Conservation (phyloP, 2,888 invertebrate species). For the Drosophila pullipes region DNA sequence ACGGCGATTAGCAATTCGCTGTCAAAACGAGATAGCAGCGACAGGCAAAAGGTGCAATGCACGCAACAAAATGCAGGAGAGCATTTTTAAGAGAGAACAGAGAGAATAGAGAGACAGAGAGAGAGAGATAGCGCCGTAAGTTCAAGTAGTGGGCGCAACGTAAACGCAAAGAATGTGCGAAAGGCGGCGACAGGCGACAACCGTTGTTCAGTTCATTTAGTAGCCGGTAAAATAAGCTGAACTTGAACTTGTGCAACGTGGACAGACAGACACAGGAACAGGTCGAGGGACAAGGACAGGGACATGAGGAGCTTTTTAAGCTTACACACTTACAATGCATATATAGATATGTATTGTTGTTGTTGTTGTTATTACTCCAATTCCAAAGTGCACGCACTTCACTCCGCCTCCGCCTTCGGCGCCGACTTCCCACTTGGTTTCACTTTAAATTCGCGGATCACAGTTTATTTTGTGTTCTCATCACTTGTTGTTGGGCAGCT, state of each 20-base stretch:
- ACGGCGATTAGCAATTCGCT: conserved; percentile 74
- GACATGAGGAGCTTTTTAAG: not conserved
- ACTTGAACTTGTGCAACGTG: conserved; percentile 61
- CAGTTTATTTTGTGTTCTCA: conserved; percentile 54
- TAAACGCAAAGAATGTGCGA: conserved; percentile 8
- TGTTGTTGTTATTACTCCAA: conserved; percentile 47
- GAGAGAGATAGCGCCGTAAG: conserved; percentile 42
- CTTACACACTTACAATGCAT: conserved; percentile 30
- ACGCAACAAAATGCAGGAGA: conserved; percentile 69
- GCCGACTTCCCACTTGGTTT: conserved; percentile 28
- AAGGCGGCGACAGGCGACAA: conserved; percentile 20
- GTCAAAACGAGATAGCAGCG: conserved; percentile 77
- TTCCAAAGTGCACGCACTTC: conserved; percentile 56
- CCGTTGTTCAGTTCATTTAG: conserved; percentile 29
- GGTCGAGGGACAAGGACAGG: not conserved
- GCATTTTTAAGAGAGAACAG: conserved; percentile 1
- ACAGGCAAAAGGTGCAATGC: conserved; percentile 70
- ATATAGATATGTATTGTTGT: not conserved
- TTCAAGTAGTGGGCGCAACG: conserved; percentile 60
- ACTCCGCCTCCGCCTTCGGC: conserved; percentile 24
- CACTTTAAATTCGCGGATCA: conserved; percentile 55
- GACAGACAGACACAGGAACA: conserved; percentile 17
- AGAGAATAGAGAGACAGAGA: conserved; percentile 14
- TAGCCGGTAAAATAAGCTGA: conserved; percentile 56
- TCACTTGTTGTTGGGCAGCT: conserved; percentile 23